Conservation (phyloP, 2,113 vertebrate species). For the Eidolon helvum region DNA sequence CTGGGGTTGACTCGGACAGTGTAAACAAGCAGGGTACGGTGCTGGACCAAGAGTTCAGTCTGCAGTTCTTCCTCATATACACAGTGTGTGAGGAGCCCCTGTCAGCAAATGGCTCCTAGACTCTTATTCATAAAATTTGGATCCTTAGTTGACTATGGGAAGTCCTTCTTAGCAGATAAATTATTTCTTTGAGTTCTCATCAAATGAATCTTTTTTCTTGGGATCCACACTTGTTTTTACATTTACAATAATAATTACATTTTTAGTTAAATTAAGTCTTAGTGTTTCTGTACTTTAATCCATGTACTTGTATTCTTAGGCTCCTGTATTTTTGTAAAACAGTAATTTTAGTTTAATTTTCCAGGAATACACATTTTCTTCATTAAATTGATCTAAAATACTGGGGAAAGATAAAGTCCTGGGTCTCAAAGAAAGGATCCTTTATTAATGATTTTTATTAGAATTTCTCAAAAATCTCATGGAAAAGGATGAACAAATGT, state of each 20-base stretch:
- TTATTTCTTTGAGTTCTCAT: too few relatives aligned
- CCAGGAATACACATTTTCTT: not conserved
- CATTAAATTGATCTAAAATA: not conserved
- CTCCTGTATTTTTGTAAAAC: not conserved
- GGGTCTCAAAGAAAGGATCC: not conserved
- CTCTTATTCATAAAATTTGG: too few relatives aligned
- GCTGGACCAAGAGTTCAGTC: too few relatives aligned
- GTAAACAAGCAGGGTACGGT: too few relatives aligned
- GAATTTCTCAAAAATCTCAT: not conserved
- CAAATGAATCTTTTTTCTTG: too few relatives aligned
- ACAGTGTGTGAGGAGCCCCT: too few relatives aligned
- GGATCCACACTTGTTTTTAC: not conserved
- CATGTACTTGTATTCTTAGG: not conserved
- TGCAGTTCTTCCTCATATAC: too few relatives aligned
- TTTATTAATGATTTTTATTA: not conserved
- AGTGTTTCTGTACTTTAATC: not conserved
- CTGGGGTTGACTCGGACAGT: too few relatives aligned
- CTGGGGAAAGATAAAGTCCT: not conserved
- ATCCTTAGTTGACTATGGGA: too few relatives aligned
- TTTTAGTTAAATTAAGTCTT: slow-evolving; percentile 6
- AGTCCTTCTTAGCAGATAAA: too few relatives aligned
- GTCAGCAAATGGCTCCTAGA: too few relatives aligned
- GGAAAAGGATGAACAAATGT: not conserved
- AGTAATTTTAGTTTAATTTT: not conserved
- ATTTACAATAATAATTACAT: not conserved